These are phyloP conservation scores for Monopis laevigella DNA, from an alignment of 2,888 invertebrate species.

Conservation along the genomic window DNA sequence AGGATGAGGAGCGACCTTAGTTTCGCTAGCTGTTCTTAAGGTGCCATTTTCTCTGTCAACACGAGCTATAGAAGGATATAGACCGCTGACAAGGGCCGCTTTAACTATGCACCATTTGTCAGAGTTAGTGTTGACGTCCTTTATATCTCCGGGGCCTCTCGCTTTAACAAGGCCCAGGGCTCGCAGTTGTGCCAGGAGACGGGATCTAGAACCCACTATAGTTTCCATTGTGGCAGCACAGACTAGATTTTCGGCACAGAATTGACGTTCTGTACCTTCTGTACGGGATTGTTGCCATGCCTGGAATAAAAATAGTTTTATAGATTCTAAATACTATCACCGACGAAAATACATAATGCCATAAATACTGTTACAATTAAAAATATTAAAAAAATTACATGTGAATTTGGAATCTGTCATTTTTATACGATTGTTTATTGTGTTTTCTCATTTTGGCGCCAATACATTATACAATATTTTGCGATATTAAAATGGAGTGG, in stretches of 20 bases:
- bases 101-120: slow-evolving; percentile 93
- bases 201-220: slow-evolving; percentile 85
- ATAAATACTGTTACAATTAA: too few species aligned
- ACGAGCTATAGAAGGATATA: slow-evolving; percentile 88
- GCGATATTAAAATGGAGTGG: too few species aligned
- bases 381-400: too few species aligned
- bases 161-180: slow-evolving; percentile 77
- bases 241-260: slow-evolving; percentile 80
- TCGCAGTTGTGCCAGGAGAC: slow-evolving; percentile 82
- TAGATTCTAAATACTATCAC: too few species aligned
- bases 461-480: too few species aligned
- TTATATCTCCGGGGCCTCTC: slow-evolving; percentile 71
- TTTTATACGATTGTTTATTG: too few species aligned
- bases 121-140: slow-evolving; percentile 84
- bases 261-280: slow-evolving; percentile 71
- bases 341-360: too few species aligned
- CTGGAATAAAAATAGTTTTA: too few species aligned
- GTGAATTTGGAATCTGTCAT: too few species aligned
- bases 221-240: slow-evolving; percentile 89
- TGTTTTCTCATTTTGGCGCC: too few species aligned
- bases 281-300: slow-evolving; percentile 71
- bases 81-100: slow-evolving; percentile 85
- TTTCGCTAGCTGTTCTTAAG: slow-evolving; percentile 71
- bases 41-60: slow-evolving; percentile 72
- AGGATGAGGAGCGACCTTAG: slow-evolving; percentile 61